Evolutionary conservation across 2,797 vertebrate genomes (phyloP), one percentile per base, ranked within the genome.

Genomic region (Malurus leucopterus): DNA sequence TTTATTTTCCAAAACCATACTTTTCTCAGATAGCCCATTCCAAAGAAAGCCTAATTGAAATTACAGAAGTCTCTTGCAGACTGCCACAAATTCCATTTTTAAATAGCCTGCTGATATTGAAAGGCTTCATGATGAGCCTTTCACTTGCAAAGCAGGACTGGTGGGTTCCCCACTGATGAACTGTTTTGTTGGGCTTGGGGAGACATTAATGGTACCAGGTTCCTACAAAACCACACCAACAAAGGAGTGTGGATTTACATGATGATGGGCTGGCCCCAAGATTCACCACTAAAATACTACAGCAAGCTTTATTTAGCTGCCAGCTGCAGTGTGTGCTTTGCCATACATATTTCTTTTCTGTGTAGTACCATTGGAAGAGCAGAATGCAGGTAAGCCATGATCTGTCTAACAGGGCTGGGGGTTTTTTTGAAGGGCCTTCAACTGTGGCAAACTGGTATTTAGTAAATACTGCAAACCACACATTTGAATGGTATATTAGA

Each of bases 1-100:
- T 84, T 94, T 94, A 84, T 92, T 94, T 91, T 90, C 67, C 92
- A 89, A 94, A 93, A 67, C 84, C 81, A 44, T 90, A 86, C 70
- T 94, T 95, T 91, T 93, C 88, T 88, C 85, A 86, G 77, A 91
- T 91, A 89, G 65, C 32, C 86, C 50, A 27, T 91, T 92, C 86
- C 71, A 93, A 95, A 89, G 64, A 83, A 90, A 91, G 83, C 87
- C 80, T 86, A 93, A 94, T 80, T 89, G 85, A 90, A 94, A 89
- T 81, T 86, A 90, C 88, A 94, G 87, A 92, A 92, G 77, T 88
- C 76, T 91, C 78, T 91, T 83, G 46, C 81, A 91, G 90, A 49
- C 89, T 74, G 86, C 68, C 88, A 89, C 69, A 90, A 84, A 92
- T 93, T 84, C 89, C 22, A 78, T 84, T 92, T 91, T 83, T 70